These are phyloP conservation scores for Sebastes iracundus DNA, from an alignment of 2,797 vertebrate genomes.

Conservation along the genomic window DNA sequence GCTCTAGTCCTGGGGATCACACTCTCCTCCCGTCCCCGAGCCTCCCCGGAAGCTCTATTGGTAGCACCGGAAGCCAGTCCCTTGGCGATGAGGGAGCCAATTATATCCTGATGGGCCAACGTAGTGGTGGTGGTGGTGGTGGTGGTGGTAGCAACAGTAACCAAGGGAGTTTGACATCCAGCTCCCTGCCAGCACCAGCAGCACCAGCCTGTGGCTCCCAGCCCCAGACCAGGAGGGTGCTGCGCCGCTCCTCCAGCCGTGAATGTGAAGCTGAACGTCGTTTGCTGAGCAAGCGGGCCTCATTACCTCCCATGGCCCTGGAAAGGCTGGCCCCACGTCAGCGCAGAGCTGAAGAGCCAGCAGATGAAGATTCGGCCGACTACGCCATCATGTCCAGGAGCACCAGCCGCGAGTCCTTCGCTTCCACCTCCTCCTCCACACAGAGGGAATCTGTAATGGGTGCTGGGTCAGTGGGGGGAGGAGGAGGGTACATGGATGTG, in stretches of 20 bases:
- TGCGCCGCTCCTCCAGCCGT: slow-evolving; percentile 81
- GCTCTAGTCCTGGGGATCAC: slow-evolving; percentile 85
- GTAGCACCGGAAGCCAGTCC: slow-evolving; percentile 71
- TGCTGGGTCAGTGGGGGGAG: slow-evolving; percentile 45
- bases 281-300: slow-evolving; percentile 83
- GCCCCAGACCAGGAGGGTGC: slow-evolving; percentile 73
- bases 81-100: slow-evolving; percentile 78
- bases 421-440: slow-evolving; percentile 57
- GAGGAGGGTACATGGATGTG: slow-evolving; percentile 79
- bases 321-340: slow-evolving; percentile 74
- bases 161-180: slow-evolving; percentile 57
- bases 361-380: slow-evolving; percentile 80
- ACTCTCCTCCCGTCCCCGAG: slow-evolving; percentile 70
- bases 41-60: slow-evolving; percentile 73
- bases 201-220: slow-evolving; percentile 48
- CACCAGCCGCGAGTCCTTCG: slow-evolving; percentile 80
- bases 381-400: slow-evolving; percentile 87
- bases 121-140: slow-evolving; percentile 5
- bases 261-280: slow-evolving; percentile 81
- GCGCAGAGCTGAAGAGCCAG: slow-evolving; percentile 70
- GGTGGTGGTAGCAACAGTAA: slow-evolving; percentile 24
- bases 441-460: slow-evolving; percentile 61
- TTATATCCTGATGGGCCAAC: slow-evolving; percentile 86
- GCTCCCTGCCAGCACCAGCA: slow-evolving; percentile 54
- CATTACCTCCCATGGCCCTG: slow-evolving; percentile 83